Evolutionary conservation across 2,888 invertebrate species (phyloP).

Genomic region (Troides aeacus): DNA sequence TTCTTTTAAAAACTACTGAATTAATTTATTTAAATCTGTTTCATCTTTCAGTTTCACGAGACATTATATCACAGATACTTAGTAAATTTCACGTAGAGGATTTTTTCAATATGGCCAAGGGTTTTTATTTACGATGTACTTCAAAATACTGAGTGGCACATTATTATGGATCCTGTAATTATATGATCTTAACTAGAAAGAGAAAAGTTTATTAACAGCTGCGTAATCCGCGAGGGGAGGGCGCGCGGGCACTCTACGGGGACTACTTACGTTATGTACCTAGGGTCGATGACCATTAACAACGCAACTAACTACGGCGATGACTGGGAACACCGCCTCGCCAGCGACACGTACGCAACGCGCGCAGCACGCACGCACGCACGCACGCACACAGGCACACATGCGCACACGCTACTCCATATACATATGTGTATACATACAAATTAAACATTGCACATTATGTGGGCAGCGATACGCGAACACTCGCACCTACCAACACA

Average conservation of each 20-base stretch:
- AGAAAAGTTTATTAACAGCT: not conserved
- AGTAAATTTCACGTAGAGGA: too few species aligned
- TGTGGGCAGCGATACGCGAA: not conserved
- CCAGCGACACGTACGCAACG: not conserved
- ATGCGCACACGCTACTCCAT: too few species aligned
- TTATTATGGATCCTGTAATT: too few species aligned
- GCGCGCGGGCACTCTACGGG: slow-evolving; percentile 63
- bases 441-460: not conserved
- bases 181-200: too few species aligned
- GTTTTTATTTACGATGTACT: too few species aligned
- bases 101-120: too few species aligned
- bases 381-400: too few species aligned
- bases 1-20: too few species aligned
- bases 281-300: slow-evolving; percentile 67
- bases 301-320: slow-evolving; percentile 64
- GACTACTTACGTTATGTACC: slow-evolving; percentile 72
- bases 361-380: not conserved
- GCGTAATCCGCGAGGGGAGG: slow-evolving; percentile 29
- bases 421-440: not conserved
- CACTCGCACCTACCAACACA: not conserved
- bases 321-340: slow-evolving; percentile 57
- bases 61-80: too few species aligned
- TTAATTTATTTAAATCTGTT: too few species aligned
- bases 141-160: too few species aligned
- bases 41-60: too few species aligned